A percentile compares a stretch with the other conserved stretches of the same genome.
Conservation (phyloP, 2,113 vertebrate species). For the Ceratotherium simum region DNA sequence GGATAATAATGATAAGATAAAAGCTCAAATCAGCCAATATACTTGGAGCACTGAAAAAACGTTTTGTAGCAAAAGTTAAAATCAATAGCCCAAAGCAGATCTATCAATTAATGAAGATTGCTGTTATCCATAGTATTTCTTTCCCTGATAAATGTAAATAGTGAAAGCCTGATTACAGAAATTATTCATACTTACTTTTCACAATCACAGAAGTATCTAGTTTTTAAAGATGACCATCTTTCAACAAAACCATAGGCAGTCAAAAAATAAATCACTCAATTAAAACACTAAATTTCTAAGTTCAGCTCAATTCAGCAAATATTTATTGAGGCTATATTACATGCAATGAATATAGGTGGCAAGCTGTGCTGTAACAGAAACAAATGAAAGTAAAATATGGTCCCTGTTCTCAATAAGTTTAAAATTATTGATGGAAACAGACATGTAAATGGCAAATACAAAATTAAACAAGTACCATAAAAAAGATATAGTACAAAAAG, state of each 20-base stretch:
- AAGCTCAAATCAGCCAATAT: neutral
- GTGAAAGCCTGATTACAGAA: conserved; percentile 1
- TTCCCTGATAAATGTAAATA: conserved; percentile 13
- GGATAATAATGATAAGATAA: neutral
- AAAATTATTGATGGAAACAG: conserved; percentile 17
- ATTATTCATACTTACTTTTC: neutral
- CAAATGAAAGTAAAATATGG: conserved; percentile 1
- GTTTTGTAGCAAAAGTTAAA: conserved; percentile 43
- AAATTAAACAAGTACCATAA: conserved; percentile 31
- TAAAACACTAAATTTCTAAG: conserved; percentile 33
- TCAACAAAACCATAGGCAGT: conserved; percentile 12
- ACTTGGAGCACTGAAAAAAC: neutral
- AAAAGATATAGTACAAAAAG: neutral
- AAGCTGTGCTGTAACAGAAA: neutral
- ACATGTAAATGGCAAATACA: conserved; percentile 46
- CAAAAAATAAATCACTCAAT: conserved; percentile 45
- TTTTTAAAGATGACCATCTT: conserved; percentile 37
- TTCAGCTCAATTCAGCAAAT: conserved; percentile 43
- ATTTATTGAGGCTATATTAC: conserved; percentile 29
- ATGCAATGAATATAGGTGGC: neutral
- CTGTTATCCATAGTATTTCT: neutral
- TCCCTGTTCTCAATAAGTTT: conserved; percentile 28
- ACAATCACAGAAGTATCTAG: conserved; percentile 12
- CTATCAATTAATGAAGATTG: conserved; percentile 16
- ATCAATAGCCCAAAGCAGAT: conserved; percentile 21